phyloP scores from a whole-genome alignment of 30 jellyfish, hydroid and myxozoan genomes.

The Pseudorhiza aurosa region DNA sequence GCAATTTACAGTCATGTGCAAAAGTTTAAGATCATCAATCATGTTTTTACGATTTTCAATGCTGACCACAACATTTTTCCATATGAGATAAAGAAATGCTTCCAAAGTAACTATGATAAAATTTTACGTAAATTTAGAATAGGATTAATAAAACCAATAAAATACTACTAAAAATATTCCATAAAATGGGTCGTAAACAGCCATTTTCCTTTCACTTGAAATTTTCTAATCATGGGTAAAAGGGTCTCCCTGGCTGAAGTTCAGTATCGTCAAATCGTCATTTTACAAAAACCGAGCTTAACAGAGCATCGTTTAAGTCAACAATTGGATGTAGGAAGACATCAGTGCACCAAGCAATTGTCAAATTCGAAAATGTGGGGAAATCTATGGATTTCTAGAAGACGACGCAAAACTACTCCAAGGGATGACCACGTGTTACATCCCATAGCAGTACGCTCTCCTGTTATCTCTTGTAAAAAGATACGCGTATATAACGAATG shows the following conservation, averaged over 20 bases:
- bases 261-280: neutral
- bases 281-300: neutral
- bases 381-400: conserved; percentile 3
- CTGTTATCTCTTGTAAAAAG: neutral
- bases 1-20: too few species aligned
- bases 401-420: conserved; percentile 19
- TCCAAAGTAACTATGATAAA: too few species aligned
- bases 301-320: neutral
- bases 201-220: neutral
- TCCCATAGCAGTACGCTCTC: neutral
- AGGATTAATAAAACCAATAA: too few species aligned
- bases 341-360: conserved; percentile 18
- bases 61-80: too few species aligned
- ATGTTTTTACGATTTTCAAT: too few species aligned
- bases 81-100: too few species aligned
- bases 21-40: too few species aligned
- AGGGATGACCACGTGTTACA: conserved; percentile 14
- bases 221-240: neutral
- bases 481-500: too few species aligned
- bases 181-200: too few species aligned
- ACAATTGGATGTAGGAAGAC: neutral
- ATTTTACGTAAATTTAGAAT: too few species aligned
- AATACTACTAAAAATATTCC: too few species aligned
- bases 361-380: neutral
- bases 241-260: neutral